A percentile compares a stretch with the other conserved stretches of the same genome.
Conservation (phyloP, 2,888 invertebrate species). For the Graphium colonna region DNA sequence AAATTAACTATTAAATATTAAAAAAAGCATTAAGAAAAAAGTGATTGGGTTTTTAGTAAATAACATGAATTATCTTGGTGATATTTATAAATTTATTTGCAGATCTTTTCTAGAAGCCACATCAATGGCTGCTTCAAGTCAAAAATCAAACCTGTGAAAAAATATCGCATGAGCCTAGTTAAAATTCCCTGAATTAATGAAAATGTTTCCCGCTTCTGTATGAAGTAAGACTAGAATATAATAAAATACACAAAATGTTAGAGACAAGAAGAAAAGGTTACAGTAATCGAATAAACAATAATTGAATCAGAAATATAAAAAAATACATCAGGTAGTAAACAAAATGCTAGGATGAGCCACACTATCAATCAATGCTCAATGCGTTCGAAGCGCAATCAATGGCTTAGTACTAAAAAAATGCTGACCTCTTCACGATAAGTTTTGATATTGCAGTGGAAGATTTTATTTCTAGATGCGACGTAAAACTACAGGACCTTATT, state of each 20-base stretch:
- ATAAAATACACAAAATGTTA: slow-evolving; percentile 12
- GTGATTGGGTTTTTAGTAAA: slow-evolving; percentile 15
- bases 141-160: not conserved
- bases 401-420: slow-evolving; percentile 6
- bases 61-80: slow-evolving; percentile 15
- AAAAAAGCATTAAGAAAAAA: slow-evolving; percentile 12
- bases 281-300: slow-evolving; percentile 16
- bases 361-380: slow-evolving; percentile 16
- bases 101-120: not conserved
- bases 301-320: slow-evolving; percentile 17
- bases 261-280: slow-evolving; percentile 4
- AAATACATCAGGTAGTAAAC: slow-evolving; percentile 20
- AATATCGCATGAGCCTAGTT: not conserved
- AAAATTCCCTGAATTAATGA: slow-evolving; percentile 16
- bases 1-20: slow-evolving; percentile 8
- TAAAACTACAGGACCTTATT: slow-evolving; percentile 2
- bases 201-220: slow-evolving; percentile 14
- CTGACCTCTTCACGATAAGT: slow-evolving; percentile 10
- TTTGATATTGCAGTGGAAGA: slow-evolving; percentile 19
- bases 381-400: slow-evolving; percentile 21
- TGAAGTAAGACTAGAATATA: slow-evolving; percentile 20
- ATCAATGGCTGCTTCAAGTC: not conserved
- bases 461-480: slow-evolving; percentile 7
- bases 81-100: slow-evolving; percentile 8
- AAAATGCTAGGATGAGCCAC: slow-evolving; percentile 20